Evolutionary conservation across 2,113 vertebrate genomes (phyloP).

Genomic region (Tapirus terrestris): DNA sequence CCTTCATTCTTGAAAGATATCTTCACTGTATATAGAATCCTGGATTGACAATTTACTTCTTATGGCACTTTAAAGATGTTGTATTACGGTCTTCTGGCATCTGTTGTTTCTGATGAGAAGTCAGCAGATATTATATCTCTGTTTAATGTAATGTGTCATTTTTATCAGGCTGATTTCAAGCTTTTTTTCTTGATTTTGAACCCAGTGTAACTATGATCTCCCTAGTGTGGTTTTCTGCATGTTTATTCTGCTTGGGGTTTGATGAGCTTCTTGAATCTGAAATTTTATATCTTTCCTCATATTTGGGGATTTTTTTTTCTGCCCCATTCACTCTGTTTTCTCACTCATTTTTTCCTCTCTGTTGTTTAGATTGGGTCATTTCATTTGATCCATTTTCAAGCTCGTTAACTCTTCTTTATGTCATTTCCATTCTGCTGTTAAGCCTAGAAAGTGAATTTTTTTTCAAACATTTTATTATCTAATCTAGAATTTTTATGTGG

Average conservation of each 20-base stretch:
- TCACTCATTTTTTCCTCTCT: background rate
- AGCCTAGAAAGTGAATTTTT: background rate
- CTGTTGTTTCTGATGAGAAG: background rate
- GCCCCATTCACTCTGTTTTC: background rate
- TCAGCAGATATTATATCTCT: background rate
- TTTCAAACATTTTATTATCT: background rate
- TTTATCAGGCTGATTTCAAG: background rate
- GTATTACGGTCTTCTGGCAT: background rate
- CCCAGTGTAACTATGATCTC: background rate
- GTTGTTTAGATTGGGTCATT: background rate
- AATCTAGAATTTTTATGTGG: background rate
- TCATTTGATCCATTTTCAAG: background rate
- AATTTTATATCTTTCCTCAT: background rate
- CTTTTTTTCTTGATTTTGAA: background rate
- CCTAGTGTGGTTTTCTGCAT: background rate
- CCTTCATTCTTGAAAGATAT: background rate
- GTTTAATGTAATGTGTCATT: background rate
- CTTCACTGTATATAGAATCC: background rate
- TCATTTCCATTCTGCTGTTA: background rate
- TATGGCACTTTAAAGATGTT: background rate
- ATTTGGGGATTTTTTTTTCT: background rate
- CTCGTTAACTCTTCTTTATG: background rate
- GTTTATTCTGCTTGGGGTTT: background rate
- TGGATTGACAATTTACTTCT: background rate
- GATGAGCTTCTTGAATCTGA: background rate